Evolutionary conservation across 1,140 invertebrate species (phyloP).

Genomic region (Elysia chlorotica): DNA sequence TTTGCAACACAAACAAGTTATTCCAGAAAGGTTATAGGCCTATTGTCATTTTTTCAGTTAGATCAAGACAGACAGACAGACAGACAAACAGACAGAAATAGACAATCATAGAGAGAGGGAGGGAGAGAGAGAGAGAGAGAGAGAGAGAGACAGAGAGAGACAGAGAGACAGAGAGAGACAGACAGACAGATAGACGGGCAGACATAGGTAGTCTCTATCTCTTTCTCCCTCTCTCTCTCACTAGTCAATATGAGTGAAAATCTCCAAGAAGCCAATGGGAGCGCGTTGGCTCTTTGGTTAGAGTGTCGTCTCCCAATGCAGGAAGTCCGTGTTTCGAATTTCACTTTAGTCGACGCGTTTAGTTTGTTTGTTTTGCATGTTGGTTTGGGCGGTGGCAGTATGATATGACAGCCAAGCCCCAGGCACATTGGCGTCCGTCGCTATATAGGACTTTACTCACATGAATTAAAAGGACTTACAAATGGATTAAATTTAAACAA

Average conservation of each 20-base stretch:
- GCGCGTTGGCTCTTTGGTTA: background rate
- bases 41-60: background rate
- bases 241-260: background rate
- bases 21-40: too few species aligned
- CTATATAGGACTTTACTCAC: too few species aligned
- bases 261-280: background rate
- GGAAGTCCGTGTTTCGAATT: background rate
- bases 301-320: too few species aligned
- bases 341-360: background rate
- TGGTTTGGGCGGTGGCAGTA: too few species aligned
- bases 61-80: conserved; percentile 1
- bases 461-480: too few species aligned
- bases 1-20: too few species aligned
- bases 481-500: too few species aligned
- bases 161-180: conserved; percentile 7
- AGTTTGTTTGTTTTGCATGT: background rate
- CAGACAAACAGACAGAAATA: background rate
- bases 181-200: conserved; percentile 7
- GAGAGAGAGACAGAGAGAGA: conserved; percentile 7
- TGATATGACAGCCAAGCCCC: too few species aligned
- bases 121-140: conserved; percentile 3
- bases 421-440: too few species aligned
- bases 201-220: background rate
- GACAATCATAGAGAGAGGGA: background rate
- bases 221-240: background rate